These are phyloP conservation scores for Calliopsis andreniformis DNA, from an alignment of 1,140 invertebrate species.

Conservation along the genomic window DNA sequence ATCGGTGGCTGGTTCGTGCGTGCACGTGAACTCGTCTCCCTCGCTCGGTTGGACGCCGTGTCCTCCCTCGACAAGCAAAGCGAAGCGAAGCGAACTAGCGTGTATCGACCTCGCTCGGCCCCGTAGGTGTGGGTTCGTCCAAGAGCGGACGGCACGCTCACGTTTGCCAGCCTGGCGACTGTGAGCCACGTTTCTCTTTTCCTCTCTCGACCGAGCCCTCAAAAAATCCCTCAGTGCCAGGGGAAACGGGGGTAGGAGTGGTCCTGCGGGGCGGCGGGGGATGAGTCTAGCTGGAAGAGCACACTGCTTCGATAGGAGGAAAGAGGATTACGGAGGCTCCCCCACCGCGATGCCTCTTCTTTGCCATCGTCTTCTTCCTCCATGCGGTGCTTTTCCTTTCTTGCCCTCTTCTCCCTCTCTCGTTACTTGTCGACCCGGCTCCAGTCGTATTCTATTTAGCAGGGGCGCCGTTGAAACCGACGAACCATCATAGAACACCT, in stretches of 20 bases:
- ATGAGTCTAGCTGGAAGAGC: slow-evolving; percentile 38
- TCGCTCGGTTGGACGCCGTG: slow-evolving; percentile 58
- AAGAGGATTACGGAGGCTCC: slow-evolving; percentile 37
- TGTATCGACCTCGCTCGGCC: slow-evolving; percentile 74
- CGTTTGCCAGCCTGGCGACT: slow-evolving; percentile 63
- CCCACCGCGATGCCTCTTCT: slow-evolving; percentile 38
- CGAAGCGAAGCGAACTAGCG: slow-evolving; percentile 68
- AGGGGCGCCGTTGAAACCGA: slow-evolving; percentile 75
- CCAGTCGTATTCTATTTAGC: slow-evolving; percentile 75
- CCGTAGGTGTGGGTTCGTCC: slow-evolving; percentile 67
- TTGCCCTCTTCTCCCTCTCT: slow-evolving; percentile 4
- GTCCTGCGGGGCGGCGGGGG: slow-evolving; percentile 47
- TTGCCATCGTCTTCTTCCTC: slow-evolving; percentile 27
- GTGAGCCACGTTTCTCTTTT: slow-evolving; percentile 37
- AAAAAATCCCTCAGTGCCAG: slow-evolving; percentile 71
- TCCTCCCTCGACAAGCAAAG: slow-evolving; percentile 66
- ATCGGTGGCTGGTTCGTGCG: slow-evolving; percentile 15
- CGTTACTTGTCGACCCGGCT: slow-evolving; percentile 53
- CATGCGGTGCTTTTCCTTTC: slow-evolving; percentile 26
- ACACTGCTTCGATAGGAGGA: slow-evolving; percentile 39
- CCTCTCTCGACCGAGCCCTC: slow-evolving; percentile 58
- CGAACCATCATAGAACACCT: slow-evolving; percentile 78
- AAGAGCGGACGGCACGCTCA: slow-evolving; percentile 58
- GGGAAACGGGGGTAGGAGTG: slow-evolving; percentile 75
- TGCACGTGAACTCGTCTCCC: slow-evolving; percentile 42